Conservation (phyloP, 2,113 vertebrate genomes). For the Rhizomys pruinosus region DNA sequence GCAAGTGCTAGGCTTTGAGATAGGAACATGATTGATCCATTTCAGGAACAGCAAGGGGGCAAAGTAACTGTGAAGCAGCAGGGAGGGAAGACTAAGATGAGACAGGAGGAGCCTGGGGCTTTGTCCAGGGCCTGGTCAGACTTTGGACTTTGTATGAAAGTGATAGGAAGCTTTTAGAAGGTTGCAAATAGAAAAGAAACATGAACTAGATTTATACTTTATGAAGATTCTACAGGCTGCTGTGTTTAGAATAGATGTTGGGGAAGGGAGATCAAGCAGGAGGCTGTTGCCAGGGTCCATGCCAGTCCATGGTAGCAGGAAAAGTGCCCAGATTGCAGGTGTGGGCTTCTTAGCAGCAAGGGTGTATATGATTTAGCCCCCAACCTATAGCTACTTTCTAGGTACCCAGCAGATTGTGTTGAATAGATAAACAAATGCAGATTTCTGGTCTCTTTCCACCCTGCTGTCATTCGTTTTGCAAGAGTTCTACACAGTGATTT, state of each 20-base stretch:
- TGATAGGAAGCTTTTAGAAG: not conserved
- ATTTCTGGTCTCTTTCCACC: not conserved
- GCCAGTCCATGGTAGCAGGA: not conserved
- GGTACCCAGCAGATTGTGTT: not conserved
- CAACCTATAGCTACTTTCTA: not conserved
- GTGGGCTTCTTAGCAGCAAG: not conserved
- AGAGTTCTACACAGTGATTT: not conserved
- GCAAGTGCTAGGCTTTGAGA: not conserved
- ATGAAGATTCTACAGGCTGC: not conserved
- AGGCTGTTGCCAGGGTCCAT: not conserved
- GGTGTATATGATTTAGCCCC: not conserved
- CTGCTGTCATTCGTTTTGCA: not conserved
- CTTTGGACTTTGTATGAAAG: not conserved
- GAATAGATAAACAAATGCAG: not conserved
- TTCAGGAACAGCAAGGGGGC: not conserved
- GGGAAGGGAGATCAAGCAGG: not conserved
- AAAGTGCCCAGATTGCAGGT: not conserved
- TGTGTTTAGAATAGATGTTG: not conserved
- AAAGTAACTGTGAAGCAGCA: not conserved
- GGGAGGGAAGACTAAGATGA: not conserved
- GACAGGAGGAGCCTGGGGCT: not conserved
- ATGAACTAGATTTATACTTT: not conserved
- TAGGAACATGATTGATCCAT: not conserved
- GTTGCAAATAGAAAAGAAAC: slow-evolving; percentile 2
- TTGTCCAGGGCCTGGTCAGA: not conserved